Percentiles rank a stretch among this genome's conserved stretches.
Evolutionary conservation across 2,888 invertebrate genomes (phyloP).

Genomic region (Aporophyla lueneburgensis): DNA sequence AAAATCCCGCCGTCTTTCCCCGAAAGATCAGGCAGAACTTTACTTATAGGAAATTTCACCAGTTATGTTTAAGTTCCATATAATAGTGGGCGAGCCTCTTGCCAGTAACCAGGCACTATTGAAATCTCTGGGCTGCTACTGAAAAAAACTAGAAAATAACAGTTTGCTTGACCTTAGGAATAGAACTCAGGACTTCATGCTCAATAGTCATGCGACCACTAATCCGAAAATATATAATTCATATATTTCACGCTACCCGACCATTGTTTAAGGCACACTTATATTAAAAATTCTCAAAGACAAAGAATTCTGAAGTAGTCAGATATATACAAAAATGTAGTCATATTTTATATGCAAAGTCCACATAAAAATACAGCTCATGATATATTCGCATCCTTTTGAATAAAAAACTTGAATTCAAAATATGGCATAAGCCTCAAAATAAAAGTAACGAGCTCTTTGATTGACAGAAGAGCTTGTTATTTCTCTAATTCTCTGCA

Average conservation of each 20-base stretch:
- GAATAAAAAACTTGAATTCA: conserved; percentile 64
- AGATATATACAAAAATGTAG: conserved; percentile 45
- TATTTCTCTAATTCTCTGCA: conserved; percentile 74
- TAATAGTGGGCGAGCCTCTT: no score
- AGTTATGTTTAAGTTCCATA: no score
- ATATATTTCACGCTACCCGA: conserved; percentile 21
- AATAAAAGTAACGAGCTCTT: conserved; percentile 68
- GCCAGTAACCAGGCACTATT: no score
- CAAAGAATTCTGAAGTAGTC: conserved; percentile 23
- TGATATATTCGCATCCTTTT: conserved; percentile 60
- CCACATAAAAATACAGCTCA: conserved; percentile 45
- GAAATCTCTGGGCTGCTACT: no score
- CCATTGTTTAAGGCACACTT: conserved; percentile 1
- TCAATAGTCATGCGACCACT: no score
- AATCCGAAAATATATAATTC: background rate
- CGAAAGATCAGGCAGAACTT: no score
- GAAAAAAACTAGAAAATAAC: no score
- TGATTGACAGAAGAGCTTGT: conserved; percentile 80
- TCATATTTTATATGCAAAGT: conserved; percentile 59
- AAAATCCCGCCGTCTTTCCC: no score
- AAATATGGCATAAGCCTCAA: conserved; percentile 61
- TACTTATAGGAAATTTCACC: no score
- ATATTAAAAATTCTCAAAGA: conserved; percentile 20
- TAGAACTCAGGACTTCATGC: no score
- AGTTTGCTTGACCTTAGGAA: no score